Conservation (phyloP, 2,888 invertebrate species). For the Strigamia transsilvanica region DNA sequence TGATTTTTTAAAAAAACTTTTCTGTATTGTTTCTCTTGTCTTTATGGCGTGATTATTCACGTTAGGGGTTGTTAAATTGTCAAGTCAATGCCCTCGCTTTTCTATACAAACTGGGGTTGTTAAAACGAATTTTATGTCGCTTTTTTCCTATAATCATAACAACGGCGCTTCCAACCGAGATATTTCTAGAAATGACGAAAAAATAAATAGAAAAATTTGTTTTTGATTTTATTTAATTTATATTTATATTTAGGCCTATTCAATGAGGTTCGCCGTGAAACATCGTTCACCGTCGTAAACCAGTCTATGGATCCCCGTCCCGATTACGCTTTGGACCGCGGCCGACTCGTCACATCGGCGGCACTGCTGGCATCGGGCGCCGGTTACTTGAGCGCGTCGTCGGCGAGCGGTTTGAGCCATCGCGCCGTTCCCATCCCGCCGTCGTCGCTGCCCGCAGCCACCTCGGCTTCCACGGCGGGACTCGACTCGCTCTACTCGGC, state of each 20-base stretch:
- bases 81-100: conserved; percentile 36
- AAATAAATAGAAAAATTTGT: background rate
- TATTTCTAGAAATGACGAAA: background rate
- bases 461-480: conserved; percentile 11
- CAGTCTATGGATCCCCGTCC: conserved; percentile 13
- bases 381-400: background rate
- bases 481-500: conserved; percentile 40
- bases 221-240: background rate
- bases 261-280: background rate
- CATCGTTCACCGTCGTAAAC: conserved; percentile 36
- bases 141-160: background rate
- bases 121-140: conserved; percentile 24
- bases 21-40: conserved; percentile 1
- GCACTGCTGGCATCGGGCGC: background rate
- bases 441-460: background rate
- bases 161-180: background rate
- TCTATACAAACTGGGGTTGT: background rate
- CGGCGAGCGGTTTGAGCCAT: conserved; percentile 1
- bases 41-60: conserved; percentile 41
- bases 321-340: conserved; percentile 23
- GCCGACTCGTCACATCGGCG: background rate
- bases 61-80: conserved; percentile 46
- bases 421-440: background rate
- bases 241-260: background rate
- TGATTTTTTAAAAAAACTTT: background rate